Evolutionary conservation across 2,113 vertebrate species (phyloP), one percentile per base, ranked within the genome.

Genomic region (Plotosus lineatus): DNA sequence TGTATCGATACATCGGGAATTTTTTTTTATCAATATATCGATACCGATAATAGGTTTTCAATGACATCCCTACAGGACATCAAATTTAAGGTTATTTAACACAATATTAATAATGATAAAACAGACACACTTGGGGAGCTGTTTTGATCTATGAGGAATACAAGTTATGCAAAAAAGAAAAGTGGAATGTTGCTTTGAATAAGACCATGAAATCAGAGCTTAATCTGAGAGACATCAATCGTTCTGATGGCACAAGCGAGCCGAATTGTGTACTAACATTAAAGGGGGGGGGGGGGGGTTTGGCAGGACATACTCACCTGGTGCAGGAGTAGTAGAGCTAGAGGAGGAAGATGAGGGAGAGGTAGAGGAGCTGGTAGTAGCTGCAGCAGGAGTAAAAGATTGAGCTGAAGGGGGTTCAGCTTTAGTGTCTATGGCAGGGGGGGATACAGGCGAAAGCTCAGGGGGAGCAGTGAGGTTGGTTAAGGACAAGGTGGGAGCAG

Each of bases 221-320:
- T 15, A 55, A 6, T 21, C 79, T 68, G 21, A 58, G 33, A 55
- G 44, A 36, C 28, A 28, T 1, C 38, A 31, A 56, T 56, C 14
- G 12, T 23, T 66, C 48, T 38, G 66, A 82, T n/a, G 42, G 33
- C 38, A 71, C 38, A 61, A 19, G 50, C 42, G 75, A 26, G 28
- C 40, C n/a, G n/a, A n/a, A n/a, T n/a, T n/a, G n/a, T n/a, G n/a
- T n/a, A n/a, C n/a, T n/a, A n/a, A n/a, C n/a, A n/a, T n/a, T n/a
- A n/a, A n/a, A 28, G 12, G 26, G 31, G 9, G 23, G 26, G 40
- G 50, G 28, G 44, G 19, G 15, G 15, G 55, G 31, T 56, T 17
- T 40, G 48, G 81, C n/a, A 76, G 63, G 89, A 88, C 53, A 84
- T 86, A 97, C 96, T 97, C 94, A 98, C 97, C 97, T 95, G 96